These are phyloP conservation scores for Blastobasis lacticolella DNA, from an alignment of 2,888 invertebrate species.

Conservation along the genomic window DNA sequence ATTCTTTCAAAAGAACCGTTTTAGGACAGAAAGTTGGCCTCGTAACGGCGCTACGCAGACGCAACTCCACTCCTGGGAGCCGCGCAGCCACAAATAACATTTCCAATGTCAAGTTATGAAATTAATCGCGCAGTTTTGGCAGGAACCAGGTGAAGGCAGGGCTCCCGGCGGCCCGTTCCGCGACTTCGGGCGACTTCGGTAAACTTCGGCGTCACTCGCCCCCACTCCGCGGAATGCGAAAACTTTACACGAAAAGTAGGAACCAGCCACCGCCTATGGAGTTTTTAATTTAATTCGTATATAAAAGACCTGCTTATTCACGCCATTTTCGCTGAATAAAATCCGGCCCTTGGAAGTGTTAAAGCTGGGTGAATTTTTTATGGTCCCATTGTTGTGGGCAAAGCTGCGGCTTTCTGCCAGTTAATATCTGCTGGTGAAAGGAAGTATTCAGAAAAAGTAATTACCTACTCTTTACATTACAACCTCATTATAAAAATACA, in stretches of 20 bases:
- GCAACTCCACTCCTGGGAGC: slow-evolving; percentile 1
- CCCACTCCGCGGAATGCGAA: slow-evolving; percentile 30
- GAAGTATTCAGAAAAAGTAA: too few species aligned
- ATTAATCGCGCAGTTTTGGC: slow-evolving; percentile 43
- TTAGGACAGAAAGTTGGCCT: neutral
- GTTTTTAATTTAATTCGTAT: slow-evolving; percentile 34
- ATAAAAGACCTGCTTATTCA: slow-evolving; percentile 14
- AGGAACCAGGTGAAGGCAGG: slow-evolving; percentile 25
- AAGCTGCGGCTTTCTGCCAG: too few species aligned
- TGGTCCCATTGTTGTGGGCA: too few species aligned
- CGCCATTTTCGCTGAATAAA: slow-evolving; percentile 6
- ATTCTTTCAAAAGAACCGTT: too few species aligned
- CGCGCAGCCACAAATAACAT: slow-evolving; percentile 28
- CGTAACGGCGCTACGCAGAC: neutral
- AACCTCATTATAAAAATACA: too few species aligned
- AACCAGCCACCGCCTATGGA: slow-evolving; percentile 15
- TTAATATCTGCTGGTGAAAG: too few species aligned
- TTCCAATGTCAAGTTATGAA: slow-evolving; percentile 37
- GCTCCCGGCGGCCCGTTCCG: slow-evolving; percentile 28
- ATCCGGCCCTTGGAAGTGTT: neutral
- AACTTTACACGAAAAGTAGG: slow-evolving; percentile 30
- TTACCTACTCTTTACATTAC: too few species aligned
- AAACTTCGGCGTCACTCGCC: slow-evolving; percentile 18
- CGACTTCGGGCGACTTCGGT: slow-evolving; percentile 25
- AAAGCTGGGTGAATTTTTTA: too few species aligned